Evolutionary conservation across 1,140 invertebrate species (phyloP).

Genomic region (Formica exsecta): DNA sequence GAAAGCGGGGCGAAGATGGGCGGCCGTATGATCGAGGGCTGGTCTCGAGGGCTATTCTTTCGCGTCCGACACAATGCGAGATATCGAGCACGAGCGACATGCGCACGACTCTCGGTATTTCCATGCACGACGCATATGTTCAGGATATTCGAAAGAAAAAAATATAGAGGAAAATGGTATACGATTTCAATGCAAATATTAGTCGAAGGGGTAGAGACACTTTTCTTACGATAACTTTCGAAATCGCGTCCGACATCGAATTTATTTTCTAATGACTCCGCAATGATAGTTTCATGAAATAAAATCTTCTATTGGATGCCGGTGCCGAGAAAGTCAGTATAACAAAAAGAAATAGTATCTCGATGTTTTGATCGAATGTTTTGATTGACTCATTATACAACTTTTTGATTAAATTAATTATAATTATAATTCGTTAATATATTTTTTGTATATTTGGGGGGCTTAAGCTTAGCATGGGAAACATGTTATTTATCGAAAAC

Average conservation of each 20-base stretch:
- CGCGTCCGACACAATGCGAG: neutral
- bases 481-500: neutral
- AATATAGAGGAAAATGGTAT: neutral
- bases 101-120: neutral
- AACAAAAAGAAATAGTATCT: neutral
- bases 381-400: neutral
- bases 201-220: neutral
- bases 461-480: neutral
- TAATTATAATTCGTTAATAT: neutral
- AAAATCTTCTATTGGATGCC: neutral
- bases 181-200: neutral
- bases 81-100: neutral
- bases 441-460: neutral
- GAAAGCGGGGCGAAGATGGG: slow-evolving; percentile 22
- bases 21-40: slow-evolving; percentile 21
- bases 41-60: neutral
- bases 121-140: neutral
- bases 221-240: neutral
- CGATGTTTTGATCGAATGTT: neutral
- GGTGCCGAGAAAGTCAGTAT: no score
- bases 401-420: neutral
- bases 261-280: neutral
- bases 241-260: neutral
- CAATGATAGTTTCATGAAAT: neutral
- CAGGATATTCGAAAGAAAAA: neutral